These are phyloP conservation scores for Drosophila chauvacae DNA, from an alignment of 1,140 invertebrate genomes.

Conservation along the genomic window DNA sequence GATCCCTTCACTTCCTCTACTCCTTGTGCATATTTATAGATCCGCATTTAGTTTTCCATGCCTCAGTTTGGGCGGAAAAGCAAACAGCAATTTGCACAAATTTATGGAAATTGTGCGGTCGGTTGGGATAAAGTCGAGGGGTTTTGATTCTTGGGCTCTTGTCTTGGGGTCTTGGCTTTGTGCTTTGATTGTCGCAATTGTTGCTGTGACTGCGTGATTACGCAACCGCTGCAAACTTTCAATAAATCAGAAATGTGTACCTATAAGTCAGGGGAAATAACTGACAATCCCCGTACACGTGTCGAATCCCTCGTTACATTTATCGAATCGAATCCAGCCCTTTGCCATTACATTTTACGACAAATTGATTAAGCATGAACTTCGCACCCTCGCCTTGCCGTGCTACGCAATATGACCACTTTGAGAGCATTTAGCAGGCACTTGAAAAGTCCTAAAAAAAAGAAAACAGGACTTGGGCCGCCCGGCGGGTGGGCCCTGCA, in stretches of 20 bases:
- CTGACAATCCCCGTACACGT: slow-evolving; percentile 57
- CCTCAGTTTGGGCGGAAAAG: slow-evolving; percentile 11
- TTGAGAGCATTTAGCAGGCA: slow-evolving; percentile 81
- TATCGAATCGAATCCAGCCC: slow-evolving; percentile 55
- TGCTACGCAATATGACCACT: slow-evolving; percentile 63
- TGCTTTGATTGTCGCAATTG: slow-evolving; percentile 67
- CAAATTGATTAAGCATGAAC: slow-evolving; percentile 83
- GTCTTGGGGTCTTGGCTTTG: neutral
- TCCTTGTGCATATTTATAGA: slow-evolving; percentile 1
- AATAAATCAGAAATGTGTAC: slow-evolving; percentile 34
- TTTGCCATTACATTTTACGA: slow-evolving; percentile 81
- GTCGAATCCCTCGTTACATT: slow-evolving; percentile 63
- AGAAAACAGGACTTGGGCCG: neutral
- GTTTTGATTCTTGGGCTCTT: slow-evolving; percentile 8
- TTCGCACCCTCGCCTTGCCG: slow-evolving; percentile 63
- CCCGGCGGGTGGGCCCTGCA: slow-evolving; percentile 27
- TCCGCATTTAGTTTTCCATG: slow-evolving; percentile 22
- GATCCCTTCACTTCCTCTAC: neutral
- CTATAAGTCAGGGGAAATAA: slow-evolving; percentile 51
- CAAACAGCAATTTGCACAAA: slow-evolving; percentile 68
- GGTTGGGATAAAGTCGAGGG: slow-evolving; percentile 33
- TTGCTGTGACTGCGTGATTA: slow-evolving; percentile 71
- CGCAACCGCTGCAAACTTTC: slow-evolving; percentile 57
- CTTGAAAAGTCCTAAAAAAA: slow-evolving; percentile 69
- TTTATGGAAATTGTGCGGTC: slow-evolving; percentile 75